phyloP scores from a whole-genome alignment of 1,140 invertebrate species.

The Zophobas atratus region DNA sequence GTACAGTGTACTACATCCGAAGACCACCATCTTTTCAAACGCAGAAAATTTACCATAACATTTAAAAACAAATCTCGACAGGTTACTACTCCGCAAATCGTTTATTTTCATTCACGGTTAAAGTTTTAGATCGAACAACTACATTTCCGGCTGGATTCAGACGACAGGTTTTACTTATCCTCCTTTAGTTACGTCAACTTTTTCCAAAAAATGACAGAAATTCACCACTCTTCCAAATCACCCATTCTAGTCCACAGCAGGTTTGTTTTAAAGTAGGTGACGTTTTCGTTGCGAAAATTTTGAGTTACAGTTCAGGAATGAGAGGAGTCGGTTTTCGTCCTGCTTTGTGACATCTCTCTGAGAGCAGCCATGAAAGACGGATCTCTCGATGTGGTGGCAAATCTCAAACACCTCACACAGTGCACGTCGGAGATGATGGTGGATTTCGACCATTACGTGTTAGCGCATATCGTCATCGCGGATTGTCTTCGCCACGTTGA shows the following conservation, averaged over 20 bases:
- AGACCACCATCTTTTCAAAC: too few relatives aligned
- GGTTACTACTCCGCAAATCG: too few relatives aligned
- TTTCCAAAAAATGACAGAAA: conserved; percentile 57
- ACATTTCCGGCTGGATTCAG: conserved; percentile 77
- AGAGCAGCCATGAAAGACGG: conserved; percentile 76
- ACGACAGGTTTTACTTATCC: conserved; percentile 76
- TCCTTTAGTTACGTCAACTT: conserved; percentile 70
- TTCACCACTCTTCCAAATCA: neutral
- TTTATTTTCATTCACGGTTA: conserved; percentile 48
- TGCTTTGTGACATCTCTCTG: conserved; percentile 85
- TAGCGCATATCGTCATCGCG: conserved; percentile 62
- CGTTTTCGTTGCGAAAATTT: neutral
- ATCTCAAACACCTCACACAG: conserved; percentile 84
- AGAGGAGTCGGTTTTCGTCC: conserved; percentile 88
- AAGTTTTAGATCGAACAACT: conserved; percentile 67
- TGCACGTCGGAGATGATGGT: conserved; percentile 89
- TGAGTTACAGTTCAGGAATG: conserved; percentile 81
- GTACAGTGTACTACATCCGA: too few relatives aligned
- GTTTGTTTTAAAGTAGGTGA: neutral
- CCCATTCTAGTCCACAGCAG: conserved; percentile 59
- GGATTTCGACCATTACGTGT: conserved; percentile 63
- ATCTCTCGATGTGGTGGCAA: conserved; percentile 88
- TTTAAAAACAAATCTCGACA: too few relatives aligned
- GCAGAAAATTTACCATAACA: neutral
- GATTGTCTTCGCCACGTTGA: too few relatives aligned